Evolutionary conservation across 1,140 invertebrate genomes (phyloP), one percentile per base, ranked within the genome.

Genomic region (Drosophila nannoptera): DNA sequence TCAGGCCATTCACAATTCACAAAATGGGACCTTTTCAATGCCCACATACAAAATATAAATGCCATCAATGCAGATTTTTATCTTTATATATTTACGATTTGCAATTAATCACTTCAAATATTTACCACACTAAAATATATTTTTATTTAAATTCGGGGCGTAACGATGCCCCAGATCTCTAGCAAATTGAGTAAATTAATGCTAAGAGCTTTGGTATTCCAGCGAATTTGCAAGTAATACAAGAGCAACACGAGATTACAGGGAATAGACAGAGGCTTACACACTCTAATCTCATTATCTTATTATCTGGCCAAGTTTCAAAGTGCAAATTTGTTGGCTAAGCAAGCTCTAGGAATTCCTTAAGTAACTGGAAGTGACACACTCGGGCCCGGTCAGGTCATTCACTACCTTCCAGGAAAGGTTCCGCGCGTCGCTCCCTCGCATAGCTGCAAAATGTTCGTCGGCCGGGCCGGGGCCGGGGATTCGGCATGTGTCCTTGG

Each of bases 401-500:
- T 69, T 58, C 52, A 69, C 61, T 65, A 38, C 7, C 22, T 64
- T 64, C 46, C 67, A 52, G 53, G 14, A 43, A 65, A 22, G 14
- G 2, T 4, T 11, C 33, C 11, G 11, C 9, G 54, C 40, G 14
- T 12, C 5, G 12, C 22, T 22, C 22, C 22, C 64, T 4, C 40
- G 52, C 64, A 61, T 46, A 65, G 54, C 62, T 40, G 46, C 54
- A 48, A 58, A 40, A 48, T 61, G 46, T 46, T 12, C 36, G 32
- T 12, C 45, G 12, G 16, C 35, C 16, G 49, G 16, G 32, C 32
- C 31, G 14, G 49, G 16, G 32, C 32, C 31, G 14, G 12, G 42
- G 42, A 33, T 33, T 14, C 7, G 32, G 56, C 38, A 58, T 40
- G 43, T 61, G 77, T 78, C 52, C 69, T 80, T 71, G 61, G 56